phyloP scores from a whole-genome alignment of 2,113 vertebrate species.

The Chinchilla lanigera region DNA sequence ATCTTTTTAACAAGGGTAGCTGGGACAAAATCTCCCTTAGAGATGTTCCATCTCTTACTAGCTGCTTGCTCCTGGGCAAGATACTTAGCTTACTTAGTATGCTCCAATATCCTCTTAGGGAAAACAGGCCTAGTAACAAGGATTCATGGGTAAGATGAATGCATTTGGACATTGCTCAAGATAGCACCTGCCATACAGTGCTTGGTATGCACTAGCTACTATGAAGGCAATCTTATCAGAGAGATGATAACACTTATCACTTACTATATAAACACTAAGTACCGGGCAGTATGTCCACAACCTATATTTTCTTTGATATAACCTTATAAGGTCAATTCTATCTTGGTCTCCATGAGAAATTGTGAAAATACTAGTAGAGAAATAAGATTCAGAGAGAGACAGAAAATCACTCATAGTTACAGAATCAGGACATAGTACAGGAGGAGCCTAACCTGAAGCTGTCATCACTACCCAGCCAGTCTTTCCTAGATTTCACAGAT shows the following conservation, averaged over 20 bases:
- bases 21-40: neutral
- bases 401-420: neutral
- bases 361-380: neutral
- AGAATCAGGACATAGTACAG: neutral
- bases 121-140: neutral
- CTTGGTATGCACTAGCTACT: neutral
- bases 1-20: no score
- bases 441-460: neutral
- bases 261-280: neutral
- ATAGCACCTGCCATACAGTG: neutral
- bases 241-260: neutral
- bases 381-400: neutral
- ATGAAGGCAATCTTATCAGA: neutral
- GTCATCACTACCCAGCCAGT: neutral
- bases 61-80: neutral
- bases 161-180: neutral
- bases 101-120: neutral
- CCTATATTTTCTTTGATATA: neutral
- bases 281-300: neutral
- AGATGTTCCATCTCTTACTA: neutral
- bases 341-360: neutral
- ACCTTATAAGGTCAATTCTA: neutral
- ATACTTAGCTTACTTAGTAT: neutral
- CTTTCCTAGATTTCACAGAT: neutral
- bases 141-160: neutral